A percentile compares a stretch with the other conserved stretches of the same genome.
Conservation (phyloP, 2,888 invertebrate genomes). For the Drosophila putrida region DNA sequence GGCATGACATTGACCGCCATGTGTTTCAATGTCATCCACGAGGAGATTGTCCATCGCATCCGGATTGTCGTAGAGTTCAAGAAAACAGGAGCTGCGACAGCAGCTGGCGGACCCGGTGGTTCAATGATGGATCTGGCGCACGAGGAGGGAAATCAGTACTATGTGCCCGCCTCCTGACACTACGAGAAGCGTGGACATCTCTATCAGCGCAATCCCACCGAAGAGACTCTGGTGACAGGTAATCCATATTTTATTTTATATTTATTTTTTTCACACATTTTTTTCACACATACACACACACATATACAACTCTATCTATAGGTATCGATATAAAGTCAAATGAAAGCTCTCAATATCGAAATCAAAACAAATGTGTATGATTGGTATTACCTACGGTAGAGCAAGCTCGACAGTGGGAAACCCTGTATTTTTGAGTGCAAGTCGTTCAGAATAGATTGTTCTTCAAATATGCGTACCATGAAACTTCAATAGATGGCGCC, state of each 20-base stretch:
- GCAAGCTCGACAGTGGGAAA: no score
- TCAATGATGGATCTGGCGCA: constrained; percentile 68
- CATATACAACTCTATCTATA: no score
- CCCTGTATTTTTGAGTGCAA: no score
- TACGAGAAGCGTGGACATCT: constrained; percentile 84
- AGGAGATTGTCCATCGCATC: constrained; percentile 93
- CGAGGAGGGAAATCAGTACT: constrained; percentile 79
- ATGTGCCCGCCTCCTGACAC: constrained; percentile 83
- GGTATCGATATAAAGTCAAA: no score
- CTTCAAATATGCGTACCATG: no score
- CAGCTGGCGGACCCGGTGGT: constrained; percentile 31
- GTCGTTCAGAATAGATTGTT: no score
- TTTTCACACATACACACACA: no score
- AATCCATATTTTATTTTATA: neutral
- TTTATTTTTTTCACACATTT: no score
- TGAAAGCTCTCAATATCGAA: no score
- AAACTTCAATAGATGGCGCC: no score
- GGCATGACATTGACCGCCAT: constrained; percentile 95
- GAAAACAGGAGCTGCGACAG: constrained; percentile 55
- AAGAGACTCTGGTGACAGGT: constrained; percentile 87
- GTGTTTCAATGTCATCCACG: constrained; percentile 96
- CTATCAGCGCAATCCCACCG: constrained; percentile 87
- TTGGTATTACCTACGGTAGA: no score
- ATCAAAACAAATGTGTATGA: no score
- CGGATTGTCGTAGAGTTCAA: constrained; percentile 87